Percentiles rank a stretch among this genome's conserved stretches.
Conservation (phyloP, 2,797 vertebrate genomes). For the Triplophysa yarkandensis region DNA sequence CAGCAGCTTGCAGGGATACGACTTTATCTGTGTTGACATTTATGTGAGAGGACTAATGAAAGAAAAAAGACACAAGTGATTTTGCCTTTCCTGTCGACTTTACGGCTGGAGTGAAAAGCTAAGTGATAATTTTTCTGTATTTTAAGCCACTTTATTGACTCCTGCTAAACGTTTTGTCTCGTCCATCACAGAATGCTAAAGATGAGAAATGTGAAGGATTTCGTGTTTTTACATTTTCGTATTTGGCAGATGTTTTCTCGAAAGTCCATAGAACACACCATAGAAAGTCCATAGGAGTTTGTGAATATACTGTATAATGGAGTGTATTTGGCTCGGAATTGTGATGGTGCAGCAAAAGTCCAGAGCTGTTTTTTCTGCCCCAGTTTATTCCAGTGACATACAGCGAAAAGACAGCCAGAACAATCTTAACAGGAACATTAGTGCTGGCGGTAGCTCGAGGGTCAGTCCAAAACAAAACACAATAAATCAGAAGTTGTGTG, state of each 20-base stretch:
- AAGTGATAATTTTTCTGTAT: constrained; percentile 60
- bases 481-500: constrained; percentile 19
- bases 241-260: background rate
- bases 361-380: background rate
- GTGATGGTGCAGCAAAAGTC: background rate
- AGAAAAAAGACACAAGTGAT: constrained; percentile 62
- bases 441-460: constrained; percentile 14
- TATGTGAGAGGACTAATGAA: constrained; percentile 71
- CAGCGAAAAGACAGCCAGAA: constrained; percentile 7
- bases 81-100: constrained; percentile 55
- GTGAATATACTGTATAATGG: background rate
- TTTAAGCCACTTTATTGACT: constrained; percentile 28
- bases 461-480: constrained; percentile 20
- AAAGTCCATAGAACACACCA: background rate
- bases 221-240: background rate
- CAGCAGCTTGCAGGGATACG: constrained; percentile 62
- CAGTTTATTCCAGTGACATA: background rate
- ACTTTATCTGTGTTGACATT: constrained; percentile 74
- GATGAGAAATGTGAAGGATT: constrained; percentile 10
- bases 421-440: constrained; percentile 25
- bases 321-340: background rate
- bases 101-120: constrained; percentile 60
- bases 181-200: constrained; percentile 54
- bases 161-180: constrained; percentile 65
- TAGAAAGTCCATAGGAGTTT: background rate